Evolutionary conservation across 2,113 vertebrate species (phyloP), one percentile per base, ranked within the genome.

Genomic region (Osmerus eperlanus): DNA sequence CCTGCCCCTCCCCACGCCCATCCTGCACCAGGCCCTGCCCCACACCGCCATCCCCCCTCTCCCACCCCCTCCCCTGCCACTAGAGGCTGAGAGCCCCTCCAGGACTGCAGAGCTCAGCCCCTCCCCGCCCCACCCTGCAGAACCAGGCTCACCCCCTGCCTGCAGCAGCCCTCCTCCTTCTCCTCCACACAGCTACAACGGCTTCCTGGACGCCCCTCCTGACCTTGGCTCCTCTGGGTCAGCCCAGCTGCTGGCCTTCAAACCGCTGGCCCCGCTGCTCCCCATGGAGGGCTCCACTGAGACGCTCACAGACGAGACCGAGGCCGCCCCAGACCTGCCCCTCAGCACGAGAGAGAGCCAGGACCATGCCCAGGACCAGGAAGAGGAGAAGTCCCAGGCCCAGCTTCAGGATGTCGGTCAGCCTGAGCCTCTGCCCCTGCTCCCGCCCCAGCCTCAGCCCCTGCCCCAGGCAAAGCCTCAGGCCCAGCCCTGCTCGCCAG

Each of bases 251-350:
- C 78, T 83, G 70, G 77, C 72, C 73, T 54, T 83, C 23, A 82
- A 89, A 60, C 78, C 73, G 60, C 79, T 75, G 4, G 58, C 47
- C 8, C 68, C 83, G 0, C 73, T 72, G 23, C 65, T 77, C 25
- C 84, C 82, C 21, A 75, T 91, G 89, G 89, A 91, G 72, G 87
- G 90, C 74, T 93, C 92, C 58, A 91, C 90, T 0, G 91, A 93
- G 83, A 92, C 91, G 0, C 83, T 92, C 16, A 91, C 85, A 19
- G 91, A 85, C 23, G 84, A 92, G 32, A 84, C 53, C 65, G 83
- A 78, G n/a, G 62, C 32, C 15, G 71, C 75, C 8, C 58, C 77
- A 0, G 18, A 29, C 25, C 66, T 19, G 0, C 65, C 77, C 9
- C 75, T 65, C 13, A 6, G 67, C 28, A 73, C 36, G 41, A 72